These are phyloP conservation scores for Loripinus fragilis DNA, from an alignment of 2,888 invertebrate genomes.

Conservation along the genomic window DNA sequence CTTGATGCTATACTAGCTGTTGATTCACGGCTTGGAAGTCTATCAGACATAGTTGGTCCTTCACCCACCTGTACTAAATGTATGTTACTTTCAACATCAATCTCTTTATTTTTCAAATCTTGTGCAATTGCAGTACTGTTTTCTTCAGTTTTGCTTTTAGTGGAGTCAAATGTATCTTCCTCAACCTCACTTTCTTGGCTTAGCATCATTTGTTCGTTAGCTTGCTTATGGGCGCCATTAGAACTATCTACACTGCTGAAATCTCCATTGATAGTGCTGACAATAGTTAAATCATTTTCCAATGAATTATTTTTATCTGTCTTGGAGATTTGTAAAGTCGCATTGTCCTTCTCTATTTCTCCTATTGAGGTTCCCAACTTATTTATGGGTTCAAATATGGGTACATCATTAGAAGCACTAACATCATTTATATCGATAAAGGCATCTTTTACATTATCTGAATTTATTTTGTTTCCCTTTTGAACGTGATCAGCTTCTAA, in stretches of 20 bases:
- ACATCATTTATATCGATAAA: not conserved
- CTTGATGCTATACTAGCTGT: constrained; percentile 41
- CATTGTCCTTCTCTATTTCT: too few species aligned
- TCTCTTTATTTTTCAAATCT: not conserved
- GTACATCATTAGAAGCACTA: not conserved
- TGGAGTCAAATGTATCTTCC: too few species aligned
- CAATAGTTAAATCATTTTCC: constrained; percentile 13
- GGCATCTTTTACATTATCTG: too few species aligned
- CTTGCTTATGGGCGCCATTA: not conserved
- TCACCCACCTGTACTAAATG: not conserved
- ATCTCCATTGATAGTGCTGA: not conserved
- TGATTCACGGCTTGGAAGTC: not conserved
- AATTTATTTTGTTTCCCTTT: too few species aligned
- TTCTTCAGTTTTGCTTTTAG: not conserved
- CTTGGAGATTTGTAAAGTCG: too few species aligned
- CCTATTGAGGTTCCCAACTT: too few species aligned
- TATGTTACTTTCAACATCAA: not conserved
- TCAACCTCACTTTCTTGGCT: not conserved
- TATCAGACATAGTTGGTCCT: not conserved
- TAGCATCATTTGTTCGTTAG: not conserved
- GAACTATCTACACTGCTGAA: not conserved
- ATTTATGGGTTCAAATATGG: not conserved
- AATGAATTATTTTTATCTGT: too few species aligned
- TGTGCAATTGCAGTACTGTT: not conserved
- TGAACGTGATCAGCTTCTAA: too few species aligned